Conservation (phyloP, 2,113 vertebrate genomes). For the Equus quagga region DNA sequence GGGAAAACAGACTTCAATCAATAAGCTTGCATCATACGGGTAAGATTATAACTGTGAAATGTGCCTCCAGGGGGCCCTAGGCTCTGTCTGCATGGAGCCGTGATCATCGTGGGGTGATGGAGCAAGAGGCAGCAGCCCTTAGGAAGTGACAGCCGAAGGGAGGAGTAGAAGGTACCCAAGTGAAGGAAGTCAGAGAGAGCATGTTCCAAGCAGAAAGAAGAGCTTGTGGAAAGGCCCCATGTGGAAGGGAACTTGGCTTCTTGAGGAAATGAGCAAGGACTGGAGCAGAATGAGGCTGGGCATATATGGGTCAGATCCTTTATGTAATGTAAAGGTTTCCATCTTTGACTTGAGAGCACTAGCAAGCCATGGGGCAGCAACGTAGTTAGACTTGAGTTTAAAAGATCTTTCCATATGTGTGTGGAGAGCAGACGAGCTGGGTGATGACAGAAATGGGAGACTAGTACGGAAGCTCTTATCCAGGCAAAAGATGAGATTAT, state of each 20-base stretch:
- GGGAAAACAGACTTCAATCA: not conserved
- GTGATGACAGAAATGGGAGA: not conserved
- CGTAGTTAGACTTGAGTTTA: not conserved
- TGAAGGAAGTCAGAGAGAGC: not conserved
- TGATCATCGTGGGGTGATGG: not conserved
- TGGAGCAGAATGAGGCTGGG: not conserved
- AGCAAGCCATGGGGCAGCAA: not conserved
- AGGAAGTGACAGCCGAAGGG: not conserved
- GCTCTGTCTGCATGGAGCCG: not conserved
- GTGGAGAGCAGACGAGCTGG: not conserved
- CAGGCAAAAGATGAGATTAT: not conserved
- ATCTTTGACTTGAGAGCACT: not conserved
- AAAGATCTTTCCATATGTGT: not conserved
- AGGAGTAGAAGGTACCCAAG: not conserved
- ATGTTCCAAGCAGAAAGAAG: not conserved
- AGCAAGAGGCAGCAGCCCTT: no score
- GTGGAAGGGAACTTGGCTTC: not conserved
- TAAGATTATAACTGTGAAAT: no score
- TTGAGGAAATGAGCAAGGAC: not conserved
- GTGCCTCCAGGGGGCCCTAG: no score
- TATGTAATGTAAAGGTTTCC: accelerated
- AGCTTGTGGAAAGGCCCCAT: not conserved
- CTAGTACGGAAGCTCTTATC: not conserved
- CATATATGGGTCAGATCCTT: not conserved
- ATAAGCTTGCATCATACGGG: no score